Percentiles rank a stretch among this genome's conserved stretches.
These are phyloP conservation scores for Hemitrygon akajei DNA, from an alignment of 2,797 vertebrate genomes.

Conservation along the genomic window DNA sequence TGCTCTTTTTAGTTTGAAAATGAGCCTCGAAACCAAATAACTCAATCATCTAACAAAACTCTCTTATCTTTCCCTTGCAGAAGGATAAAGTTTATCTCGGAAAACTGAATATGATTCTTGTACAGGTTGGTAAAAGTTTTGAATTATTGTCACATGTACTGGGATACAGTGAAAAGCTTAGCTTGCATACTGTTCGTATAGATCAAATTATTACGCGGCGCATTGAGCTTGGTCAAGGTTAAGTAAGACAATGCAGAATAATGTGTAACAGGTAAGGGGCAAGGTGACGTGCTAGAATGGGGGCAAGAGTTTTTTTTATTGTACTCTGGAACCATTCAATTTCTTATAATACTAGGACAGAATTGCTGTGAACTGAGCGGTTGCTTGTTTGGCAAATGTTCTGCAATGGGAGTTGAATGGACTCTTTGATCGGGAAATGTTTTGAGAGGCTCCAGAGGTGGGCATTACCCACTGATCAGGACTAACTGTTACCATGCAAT, in stretches of 20 bases:
- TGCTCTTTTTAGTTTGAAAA: background rate
- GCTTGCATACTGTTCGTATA: too few species aligned
- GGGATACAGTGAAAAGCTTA: too few species aligned
- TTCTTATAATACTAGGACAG: too few species aligned
- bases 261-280: too few species aligned
- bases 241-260: too few species aligned
- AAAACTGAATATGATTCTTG: constrained; percentile 97
- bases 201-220: too few species aligned
- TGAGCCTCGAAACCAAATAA: too few species aligned
- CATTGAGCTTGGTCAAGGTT: too few species aligned
- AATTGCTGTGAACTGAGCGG: background rate
- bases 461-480: background rate
- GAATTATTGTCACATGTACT: too few species aligned
- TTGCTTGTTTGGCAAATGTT: background rate
- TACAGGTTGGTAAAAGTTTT: constrained; percentile 69
- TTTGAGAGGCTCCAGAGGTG: background rate
- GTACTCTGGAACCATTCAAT: too few species aligned
- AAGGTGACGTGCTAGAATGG: too few species aligned
- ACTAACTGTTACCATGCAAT: background rate
- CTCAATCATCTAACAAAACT: background rate
- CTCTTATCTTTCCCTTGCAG: constrained; percentile 50
- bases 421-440: background rate
- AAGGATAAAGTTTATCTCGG: constrained; percentile 96
- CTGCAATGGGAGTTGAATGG: background rate
- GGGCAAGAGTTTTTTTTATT: too few species aligned